phyloP scores from a whole-genome alignment of 2,888 invertebrate species.

The Chalcosyrphus nemorum region DNA sequence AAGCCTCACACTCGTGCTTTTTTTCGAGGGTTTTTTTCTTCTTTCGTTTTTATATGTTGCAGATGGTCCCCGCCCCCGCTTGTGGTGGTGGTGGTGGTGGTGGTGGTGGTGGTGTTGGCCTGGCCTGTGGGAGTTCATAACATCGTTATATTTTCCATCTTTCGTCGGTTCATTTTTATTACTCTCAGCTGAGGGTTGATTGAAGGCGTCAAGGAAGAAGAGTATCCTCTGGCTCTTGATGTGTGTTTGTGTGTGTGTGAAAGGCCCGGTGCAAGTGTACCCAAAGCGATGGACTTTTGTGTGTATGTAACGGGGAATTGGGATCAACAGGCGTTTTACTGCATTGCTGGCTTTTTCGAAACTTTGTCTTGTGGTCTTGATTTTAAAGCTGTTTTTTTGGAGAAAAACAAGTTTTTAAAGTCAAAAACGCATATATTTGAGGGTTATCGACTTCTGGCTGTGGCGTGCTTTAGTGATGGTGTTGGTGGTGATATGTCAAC shows the following conservation, averaged over 20 bases:
- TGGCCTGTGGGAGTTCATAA: constrained; percentile 51
- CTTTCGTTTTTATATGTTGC: constrained; percentile 7
- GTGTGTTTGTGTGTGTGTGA: neutral
- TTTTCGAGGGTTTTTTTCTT: no score
- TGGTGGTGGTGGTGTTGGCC: constrained; percentile 8
- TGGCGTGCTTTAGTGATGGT: neutral
- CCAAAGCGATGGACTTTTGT: neutral
- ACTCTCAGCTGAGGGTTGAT: constrained; percentile 17
- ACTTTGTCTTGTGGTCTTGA: neutral
- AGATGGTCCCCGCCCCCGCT: neutral
- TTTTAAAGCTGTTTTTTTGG: neutral
- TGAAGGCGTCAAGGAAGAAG: constrained; percentile 32
- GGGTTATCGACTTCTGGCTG: neutral
- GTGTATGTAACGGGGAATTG: neutral
- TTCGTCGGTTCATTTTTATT: constrained; percentile 20
- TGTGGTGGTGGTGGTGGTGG: neutral
- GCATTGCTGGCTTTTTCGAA: constrained; percentile 71
- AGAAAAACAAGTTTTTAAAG: neutral
- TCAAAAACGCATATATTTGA: constrained; percentile 32
- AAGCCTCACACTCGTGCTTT: constrained; percentile 48
- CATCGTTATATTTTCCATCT: constrained; percentile 51
- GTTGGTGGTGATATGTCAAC: constrained; percentile 21
- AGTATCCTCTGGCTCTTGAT: neutral
- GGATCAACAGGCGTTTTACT: constrained; percentile 75
- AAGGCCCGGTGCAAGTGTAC: constrained; percentile 25